Evolutionary conservation across 2,797 vertebrate species (phyloP).

Genomic region (Euphonia xanthogaster): DNA sequence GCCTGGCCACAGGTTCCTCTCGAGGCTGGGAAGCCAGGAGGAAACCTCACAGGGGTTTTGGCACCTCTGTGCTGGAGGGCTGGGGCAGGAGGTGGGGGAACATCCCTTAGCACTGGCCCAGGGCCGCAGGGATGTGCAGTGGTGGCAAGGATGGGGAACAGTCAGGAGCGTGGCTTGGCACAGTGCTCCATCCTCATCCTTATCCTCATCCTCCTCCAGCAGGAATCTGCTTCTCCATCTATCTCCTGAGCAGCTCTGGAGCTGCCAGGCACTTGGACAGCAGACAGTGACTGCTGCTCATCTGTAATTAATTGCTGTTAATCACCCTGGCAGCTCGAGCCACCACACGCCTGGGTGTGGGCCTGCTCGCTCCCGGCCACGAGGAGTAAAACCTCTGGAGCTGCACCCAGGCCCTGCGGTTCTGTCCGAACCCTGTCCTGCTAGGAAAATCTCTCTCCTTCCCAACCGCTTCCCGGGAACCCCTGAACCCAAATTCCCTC

Average conservation of each 20-base stretch:
- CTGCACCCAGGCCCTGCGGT: accelerated
- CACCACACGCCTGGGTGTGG: accelerated
- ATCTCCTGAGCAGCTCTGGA: neutral
- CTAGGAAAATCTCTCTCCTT: neutral
- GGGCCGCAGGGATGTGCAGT: neutral
- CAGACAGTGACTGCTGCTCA: neutral
- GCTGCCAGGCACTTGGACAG: neutral
- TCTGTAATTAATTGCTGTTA: conserved; percentile 46
- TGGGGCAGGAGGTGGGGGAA: neutral
- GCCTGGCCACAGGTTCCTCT: neutral
- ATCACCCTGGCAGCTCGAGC: neutral
- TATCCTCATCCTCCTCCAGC: neutral
- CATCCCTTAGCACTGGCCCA: accelerated
- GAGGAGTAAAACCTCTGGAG: neutral
- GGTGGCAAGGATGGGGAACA: neutral
- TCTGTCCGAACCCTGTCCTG: neutral
- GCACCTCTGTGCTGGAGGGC: accelerated
- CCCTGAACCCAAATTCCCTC: neutral
- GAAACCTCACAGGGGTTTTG: neutral
- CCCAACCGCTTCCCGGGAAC: accelerated
- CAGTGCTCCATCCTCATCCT: neutral
- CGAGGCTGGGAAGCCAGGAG: accelerated
- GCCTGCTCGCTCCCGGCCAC: accelerated
- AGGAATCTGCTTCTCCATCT: neutral
- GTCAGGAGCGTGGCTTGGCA: neutral